Base-by-base conservation (phyloP, 2,113 vertebrate species). In the Corvus hawaiiensis region DNA sequence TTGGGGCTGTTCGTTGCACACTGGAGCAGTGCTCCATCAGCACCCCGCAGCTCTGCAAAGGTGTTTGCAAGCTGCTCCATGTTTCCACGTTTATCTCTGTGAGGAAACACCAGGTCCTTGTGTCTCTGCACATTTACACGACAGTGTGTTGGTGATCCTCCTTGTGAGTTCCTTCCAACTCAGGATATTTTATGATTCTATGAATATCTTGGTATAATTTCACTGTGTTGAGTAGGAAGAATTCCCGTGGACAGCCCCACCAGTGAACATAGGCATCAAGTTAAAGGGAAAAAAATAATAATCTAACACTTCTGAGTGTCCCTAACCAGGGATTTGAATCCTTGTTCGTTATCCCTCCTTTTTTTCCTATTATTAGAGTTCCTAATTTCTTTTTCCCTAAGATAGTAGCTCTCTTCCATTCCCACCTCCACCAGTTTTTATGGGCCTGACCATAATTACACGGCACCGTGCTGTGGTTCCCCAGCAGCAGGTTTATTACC, bases 161-260 rank as follows among this genome's bases (percentile, higher is more conserved):
- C 49, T 62, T 37, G 10, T 37, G 35, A 6, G 26, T 23, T 7
- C 22, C 22, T 43, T 43, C 55, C 35, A 49, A 0, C 5, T 37
- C 43, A 56, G 43, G 49, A 7, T 35, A 12, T 56, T 37, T 62
- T 37, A 12, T 43, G 56, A 33, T 33, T 71, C 35, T 32, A 0
- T 56, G 7, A 12, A 4, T 30, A 27, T 43, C 23, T 54, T 28
- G 61, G 26, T 33, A 7, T 44, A n/a, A 63, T 14, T 63, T 28
- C 23, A 46, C 13, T 0, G 0, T 0, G 0, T 9, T 16, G 26
- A 67, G 24, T 0, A 0, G 52, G 48, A 27, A 86, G 19, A 52
- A 27, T 75, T 78, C 56, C 66, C 48, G 24, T n/a, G 51, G 16
- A 3, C 23, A 33, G 23, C n/a, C 13, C 32, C 22, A 7, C 9